Conservation (phyloP, 2,888 invertebrate genomes). For the Pristionchus exspectatus region DNA sequence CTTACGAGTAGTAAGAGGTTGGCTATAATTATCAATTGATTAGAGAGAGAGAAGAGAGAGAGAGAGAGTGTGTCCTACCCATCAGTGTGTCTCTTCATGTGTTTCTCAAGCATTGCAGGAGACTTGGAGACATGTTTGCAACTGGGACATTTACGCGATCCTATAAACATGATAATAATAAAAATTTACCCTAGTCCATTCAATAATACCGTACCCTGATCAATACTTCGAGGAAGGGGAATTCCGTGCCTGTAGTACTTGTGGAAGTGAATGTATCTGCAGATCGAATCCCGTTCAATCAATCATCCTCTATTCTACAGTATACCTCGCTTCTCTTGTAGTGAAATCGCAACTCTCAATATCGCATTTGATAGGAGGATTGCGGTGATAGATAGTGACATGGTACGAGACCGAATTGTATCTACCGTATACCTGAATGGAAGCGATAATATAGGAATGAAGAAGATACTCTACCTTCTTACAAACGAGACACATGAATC, state of each 20-base stretch:
- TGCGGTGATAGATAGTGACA: conserved; percentile 79
- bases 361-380: conserved; percentile 78
- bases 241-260: conserved; percentile 78
- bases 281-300: neutral
- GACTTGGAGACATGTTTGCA: conserved; percentile 77
- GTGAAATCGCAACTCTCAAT: conserved; percentile 78
- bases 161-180: conserved; percentile 57
- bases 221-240: conserved; percentile 76
- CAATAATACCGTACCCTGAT: conserved; percentile 70
- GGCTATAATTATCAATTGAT: conserved; percentile 26
- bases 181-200: neutral
- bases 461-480: conserved; percentile 67
- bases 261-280: conserved; percentile 78
- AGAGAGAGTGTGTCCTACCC: neutral
- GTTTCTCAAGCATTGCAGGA: conserved; percentile 79
- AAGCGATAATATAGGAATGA: neutral
- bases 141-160: conserved; percentile 76
- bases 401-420: conserved; percentile 79
- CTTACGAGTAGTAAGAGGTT: conserved; percentile 36
- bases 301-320: conserved; percentile 56
- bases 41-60: neutral
- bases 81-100: conserved; percentile 69
- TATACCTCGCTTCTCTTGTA: conserved; percentile 70
- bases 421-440: conserved; percentile 58
- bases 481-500: conserved; percentile 77